A percentile compares a stretch with the other conserved stretches of the same genome.
These are phyloP conservation scores for Ptychodera flava DNA, from an alignment of 35 echinoderm and acorn worm species.

Conservation along the genomic window DNA sequence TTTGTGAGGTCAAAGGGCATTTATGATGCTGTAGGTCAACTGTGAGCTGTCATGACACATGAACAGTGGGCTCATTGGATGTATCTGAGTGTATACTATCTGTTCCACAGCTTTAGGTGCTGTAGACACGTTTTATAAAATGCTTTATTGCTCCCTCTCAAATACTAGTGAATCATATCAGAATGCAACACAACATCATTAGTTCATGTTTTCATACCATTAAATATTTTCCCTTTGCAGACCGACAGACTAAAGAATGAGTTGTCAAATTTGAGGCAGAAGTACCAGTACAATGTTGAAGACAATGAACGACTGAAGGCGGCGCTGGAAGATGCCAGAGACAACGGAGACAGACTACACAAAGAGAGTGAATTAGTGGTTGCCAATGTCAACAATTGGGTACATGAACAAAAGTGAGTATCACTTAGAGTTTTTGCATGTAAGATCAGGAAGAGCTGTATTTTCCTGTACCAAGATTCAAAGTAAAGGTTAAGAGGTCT, in stretches of 20 bases:
- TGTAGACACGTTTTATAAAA: too few species aligned
- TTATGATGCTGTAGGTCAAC: too few species aligned
- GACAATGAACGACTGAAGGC: slow-evolving; percentile 70
- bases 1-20: too few species aligned
- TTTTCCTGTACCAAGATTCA: not conserved
- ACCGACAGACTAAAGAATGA: slow-evolving; percentile 21
- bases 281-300: not conserved
- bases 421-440: not conserved
- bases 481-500: too few species aligned
- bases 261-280: not conserved
- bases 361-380: slow-evolving; percentile 97
- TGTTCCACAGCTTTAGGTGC: too few species aligned
- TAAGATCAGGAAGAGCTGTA: not conserved
- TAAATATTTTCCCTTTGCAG: slow-evolving; percentile 30
- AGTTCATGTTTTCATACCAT: too few species aligned
- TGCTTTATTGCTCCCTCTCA: too few species aligned
- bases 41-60: too few species aligned
- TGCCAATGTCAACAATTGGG: slow-evolving; percentile 93
- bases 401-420: slow-evolving; percentile 93
- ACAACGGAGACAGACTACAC: slow-evolving; percentile 79
- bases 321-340: slow-evolving; percentile 66
- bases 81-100: too few species aligned
- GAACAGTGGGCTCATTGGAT: too few species aligned
- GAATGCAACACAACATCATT: too few species aligned
- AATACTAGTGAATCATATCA: too few species aligned